Conservation (phyloP, 1,140 invertebrate genomes). For the Vanessa tameamea region DNA sequence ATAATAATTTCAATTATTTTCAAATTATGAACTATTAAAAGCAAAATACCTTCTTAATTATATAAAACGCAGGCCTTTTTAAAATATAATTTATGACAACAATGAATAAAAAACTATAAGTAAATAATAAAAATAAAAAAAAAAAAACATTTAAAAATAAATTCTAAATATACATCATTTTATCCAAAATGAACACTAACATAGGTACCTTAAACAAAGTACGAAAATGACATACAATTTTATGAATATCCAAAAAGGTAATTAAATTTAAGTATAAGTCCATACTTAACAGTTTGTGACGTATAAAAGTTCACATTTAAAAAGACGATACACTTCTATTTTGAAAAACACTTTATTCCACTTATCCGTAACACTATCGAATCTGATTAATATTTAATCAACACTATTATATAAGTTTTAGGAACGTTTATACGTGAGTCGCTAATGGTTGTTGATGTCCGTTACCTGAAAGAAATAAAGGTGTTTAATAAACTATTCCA, state of each 20-base stretch:
- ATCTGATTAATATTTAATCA: slow-evolving; percentile 16
- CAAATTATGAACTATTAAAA: too few relatives aligned
- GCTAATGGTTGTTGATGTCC: slow-evolving; percentile 63
- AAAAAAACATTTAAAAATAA: background rate
- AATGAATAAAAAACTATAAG: background rate
- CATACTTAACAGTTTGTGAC: slow-evolving; percentile 1
- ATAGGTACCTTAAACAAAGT: background rate
- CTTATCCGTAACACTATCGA: slow-evolving; percentile 26
- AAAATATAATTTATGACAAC: background rate
- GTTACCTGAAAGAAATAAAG: slow-evolving; percentile 58
- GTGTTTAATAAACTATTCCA: background rate
- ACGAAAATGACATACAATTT: background rate
- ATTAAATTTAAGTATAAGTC: background rate
- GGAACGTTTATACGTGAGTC: slow-evolving; percentile 56
- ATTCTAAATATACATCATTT: background rate
- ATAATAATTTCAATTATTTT: too few relatives aligned
- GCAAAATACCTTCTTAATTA: too few relatives aligned
- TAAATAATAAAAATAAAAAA: background rate
- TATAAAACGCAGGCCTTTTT: too few relatives aligned
- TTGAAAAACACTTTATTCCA: slow-evolving; percentile 8
- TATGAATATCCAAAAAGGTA: background rate
- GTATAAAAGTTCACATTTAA: slow-evolving; percentile 5
- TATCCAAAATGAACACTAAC: background rate
- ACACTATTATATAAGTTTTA: slow-evolving; percentile 28
- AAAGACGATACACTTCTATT: background rate